Conservation (phyloP, 2,113 vertebrate genomes). For the Heterotilapia buettikoferi region DNA sequence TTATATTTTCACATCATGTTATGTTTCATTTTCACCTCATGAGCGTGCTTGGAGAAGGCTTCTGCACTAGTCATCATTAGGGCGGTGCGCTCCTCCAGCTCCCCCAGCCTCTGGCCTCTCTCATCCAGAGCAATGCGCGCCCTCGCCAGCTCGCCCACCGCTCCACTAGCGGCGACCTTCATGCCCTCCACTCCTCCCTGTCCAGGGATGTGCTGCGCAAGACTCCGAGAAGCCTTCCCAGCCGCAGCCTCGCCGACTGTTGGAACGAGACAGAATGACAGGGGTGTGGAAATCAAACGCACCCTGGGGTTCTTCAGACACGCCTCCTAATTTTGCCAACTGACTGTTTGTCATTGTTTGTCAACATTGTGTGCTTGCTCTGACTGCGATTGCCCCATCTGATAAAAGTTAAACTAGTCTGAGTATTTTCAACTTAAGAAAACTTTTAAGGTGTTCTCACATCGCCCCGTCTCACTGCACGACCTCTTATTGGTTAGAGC, state of each 20-base stretch:
- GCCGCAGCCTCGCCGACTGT: slow-evolving; percentile 91
- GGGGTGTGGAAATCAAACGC: background rate
- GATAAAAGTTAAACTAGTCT: background rate
- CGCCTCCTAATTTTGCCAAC: background rate
- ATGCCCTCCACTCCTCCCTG: slow-evolving; percentile 84
- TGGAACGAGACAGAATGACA: background rate
- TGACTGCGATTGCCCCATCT: background rate
- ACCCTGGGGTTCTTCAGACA: background rate
- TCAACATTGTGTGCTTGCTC: background rate
- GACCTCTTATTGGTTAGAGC: background rate
- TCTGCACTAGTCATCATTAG: slow-evolving; percentile 96
- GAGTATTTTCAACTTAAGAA: background rate
- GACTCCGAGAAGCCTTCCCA: slow-evolving; percentile 88
- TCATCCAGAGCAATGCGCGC: slow-evolving; percentile 93
- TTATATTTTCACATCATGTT: background rate
- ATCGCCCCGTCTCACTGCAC: background rate
- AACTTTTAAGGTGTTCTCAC: background rate
- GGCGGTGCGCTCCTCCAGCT: slow-evolving; percentile 91
- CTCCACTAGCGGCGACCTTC: slow-evolving; percentile 85
- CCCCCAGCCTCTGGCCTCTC: slow-evolving; percentile 90
- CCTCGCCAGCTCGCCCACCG: slow-evolving; percentile 86
- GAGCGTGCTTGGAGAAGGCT: slow-evolving; percentile 92
- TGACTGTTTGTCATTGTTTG: background rate
- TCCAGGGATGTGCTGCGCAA: slow-evolving; percentile 95
- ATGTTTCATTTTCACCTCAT: slow-evolving; percentile 76